These are phyloP conservation scores for Megaleporinus macrocephalus DNA, from an alignment of 2,113 vertebrate genomes.

Conservation along the genomic window DNA sequence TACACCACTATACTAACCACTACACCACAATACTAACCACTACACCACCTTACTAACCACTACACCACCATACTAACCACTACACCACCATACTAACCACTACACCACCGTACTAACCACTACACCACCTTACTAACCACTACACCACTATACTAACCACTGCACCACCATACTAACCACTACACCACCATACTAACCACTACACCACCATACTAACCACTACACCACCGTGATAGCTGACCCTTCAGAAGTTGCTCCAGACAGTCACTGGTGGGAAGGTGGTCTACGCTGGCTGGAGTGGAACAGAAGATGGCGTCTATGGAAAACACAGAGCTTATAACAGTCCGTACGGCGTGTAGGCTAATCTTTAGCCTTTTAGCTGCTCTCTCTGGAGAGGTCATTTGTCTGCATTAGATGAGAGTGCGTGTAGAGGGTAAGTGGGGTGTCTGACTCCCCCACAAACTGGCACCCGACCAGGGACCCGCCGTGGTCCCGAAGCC, in stretches of 20 bases:
- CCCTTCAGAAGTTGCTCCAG: not conserved
- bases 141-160: no score
- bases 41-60: no score
- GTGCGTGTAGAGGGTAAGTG: conserved; percentile 3
- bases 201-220: no score
- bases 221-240: no score
- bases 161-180: no score
- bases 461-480: not conserved
- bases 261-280: not conserved
- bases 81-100: no score
- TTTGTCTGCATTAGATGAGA: not conserved
- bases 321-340: not conserved
- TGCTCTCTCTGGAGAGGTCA: not conserved
- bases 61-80: no score
- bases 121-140: no score
- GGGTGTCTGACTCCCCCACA: not conserved
- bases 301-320: not conserved
- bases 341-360: not conserved
- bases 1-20: no score
- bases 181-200: no score
- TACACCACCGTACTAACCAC: no score
- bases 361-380: not conserved
- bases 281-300: not conserved
- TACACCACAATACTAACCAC: no score
- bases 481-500: not conserved